Percentiles rank a stretch among this genome's conserved stretches.
Conservation (phyloP, 2,797 vertebrate species). For the Poecilia velifera region DNA sequence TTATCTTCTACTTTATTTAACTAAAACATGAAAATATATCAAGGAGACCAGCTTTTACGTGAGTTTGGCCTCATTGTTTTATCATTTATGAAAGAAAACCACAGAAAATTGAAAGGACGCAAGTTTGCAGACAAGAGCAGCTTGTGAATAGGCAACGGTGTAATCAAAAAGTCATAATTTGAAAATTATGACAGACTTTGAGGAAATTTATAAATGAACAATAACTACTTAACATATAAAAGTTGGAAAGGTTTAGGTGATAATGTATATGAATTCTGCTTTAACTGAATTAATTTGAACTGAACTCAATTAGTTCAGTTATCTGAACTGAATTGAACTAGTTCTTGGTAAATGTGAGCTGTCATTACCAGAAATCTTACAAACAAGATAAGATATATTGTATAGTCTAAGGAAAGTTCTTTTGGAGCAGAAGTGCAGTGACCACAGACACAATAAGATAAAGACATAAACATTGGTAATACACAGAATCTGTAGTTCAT, state of each 20-base stretch:
- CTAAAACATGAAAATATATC: background rate
- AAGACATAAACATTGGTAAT: no score
- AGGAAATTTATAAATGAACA: background rate
- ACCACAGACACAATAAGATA: no score
- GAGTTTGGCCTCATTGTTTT: background rate
- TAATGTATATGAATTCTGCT: background rate
- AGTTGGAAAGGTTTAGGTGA: background rate
- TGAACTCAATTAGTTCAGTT: background rate
- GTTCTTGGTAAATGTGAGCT: background rate
- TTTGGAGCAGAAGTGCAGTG: no score
- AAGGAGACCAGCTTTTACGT: background rate
- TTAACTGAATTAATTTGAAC: background rate
- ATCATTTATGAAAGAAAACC: background rate
- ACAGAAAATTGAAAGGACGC: background rate
- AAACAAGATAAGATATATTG: background rate
- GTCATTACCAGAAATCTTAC: no score
- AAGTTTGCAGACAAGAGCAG: background rate
- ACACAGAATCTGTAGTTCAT: background rate
- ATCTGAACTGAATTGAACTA: background rate
- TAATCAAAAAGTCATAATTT: background rate
- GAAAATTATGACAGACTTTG: conserved; percentile 1
- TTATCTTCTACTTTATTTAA: background rate
- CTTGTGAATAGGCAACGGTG: background rate
- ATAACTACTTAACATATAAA: background rate
- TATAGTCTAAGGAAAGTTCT: no score